phyloP scores from a whole-genome alignment of 2,888 invertebrate genomes.

The Strigamia transsilvanica region DNA sequence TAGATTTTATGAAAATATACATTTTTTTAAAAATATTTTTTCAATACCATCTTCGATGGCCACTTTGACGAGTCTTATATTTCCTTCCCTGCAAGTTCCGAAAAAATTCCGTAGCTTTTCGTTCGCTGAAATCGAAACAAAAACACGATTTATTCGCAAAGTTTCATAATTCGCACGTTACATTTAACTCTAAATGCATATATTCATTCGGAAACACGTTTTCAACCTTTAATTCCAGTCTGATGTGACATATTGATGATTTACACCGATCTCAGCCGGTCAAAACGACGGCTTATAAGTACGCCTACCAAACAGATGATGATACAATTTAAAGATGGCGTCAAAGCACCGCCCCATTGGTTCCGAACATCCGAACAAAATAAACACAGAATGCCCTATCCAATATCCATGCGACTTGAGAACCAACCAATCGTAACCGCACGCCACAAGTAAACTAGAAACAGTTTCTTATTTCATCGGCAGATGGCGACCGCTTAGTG shows the following conservation, averaged over 20 bases:
- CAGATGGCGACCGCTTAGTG: not conserved
- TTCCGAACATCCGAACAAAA: too few species aligned
- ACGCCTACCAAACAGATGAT: constrained; percentile 28
- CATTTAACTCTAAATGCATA: not conserved
- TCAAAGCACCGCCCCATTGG: not conserved
- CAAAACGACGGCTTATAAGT: not conserved
- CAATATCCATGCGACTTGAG: too few species aligned
- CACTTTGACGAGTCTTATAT: constrained; percentile 81
- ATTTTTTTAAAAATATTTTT: not conserved
- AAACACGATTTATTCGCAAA: not conserved
- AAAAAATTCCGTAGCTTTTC: constrained; percentile 81
- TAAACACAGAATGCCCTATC: too few species aligned
- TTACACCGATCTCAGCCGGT: not conserved
- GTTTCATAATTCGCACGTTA: not conserved
- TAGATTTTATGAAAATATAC: constrained; percentile 52
- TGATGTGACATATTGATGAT: constrained; percentile 11
- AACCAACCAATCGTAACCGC: too few species aligned
- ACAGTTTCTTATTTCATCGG: not conserved
- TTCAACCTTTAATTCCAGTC: constrained; percentile 11
- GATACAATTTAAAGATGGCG: not conserved
- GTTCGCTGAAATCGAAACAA: constrained; percentile 72
- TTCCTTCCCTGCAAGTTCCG: constrained; percentile 82
- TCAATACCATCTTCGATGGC: constrained; percentile 83
- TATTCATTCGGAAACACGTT: not conserved
- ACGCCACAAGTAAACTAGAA: not conserved